Evolutionary conservation across 1,140 invertebrate genomes (phyloP).

Genomic region (Caenorhabditis brenneri): DNA sequence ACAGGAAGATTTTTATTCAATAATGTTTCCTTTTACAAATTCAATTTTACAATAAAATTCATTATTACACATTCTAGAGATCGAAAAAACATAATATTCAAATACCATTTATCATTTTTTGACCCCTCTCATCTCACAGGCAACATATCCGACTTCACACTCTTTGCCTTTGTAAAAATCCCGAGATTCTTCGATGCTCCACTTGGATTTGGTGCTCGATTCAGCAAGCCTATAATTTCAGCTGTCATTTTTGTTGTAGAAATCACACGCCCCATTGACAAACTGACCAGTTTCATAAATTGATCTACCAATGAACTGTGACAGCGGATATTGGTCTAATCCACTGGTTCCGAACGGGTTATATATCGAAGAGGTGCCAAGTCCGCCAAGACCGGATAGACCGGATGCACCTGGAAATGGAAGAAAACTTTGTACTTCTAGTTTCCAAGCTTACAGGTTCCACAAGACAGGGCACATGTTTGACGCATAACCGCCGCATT

Average conservation of each 20-base stretch:
- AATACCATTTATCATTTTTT: not conserved
- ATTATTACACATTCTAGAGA: too few species aligned
- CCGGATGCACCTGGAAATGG: not conserved
- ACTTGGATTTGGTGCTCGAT: not conserved
- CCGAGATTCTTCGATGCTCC: not conserved
- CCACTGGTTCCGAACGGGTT: not conserved
- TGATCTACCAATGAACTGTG: slow-evolving; percentile 15
- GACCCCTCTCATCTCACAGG: too few species aligned
- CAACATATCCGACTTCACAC: not conserved
- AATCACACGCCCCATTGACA: not conserved
- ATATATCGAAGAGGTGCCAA: not conserved
- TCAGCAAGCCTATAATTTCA: not conserved
- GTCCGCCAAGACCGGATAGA: not conserved
- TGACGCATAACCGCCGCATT: not conserved
- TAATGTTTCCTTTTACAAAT: too few species aligned
- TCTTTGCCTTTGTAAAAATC: not conserved
- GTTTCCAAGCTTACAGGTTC: not conserved
- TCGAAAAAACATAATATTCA: too few species aligned
- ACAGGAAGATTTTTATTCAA: too few species aligned
- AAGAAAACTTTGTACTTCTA: not conserved
- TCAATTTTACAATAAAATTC: too few species aligned
- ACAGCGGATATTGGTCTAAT: not conserved
- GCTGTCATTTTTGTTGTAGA: not conserved
- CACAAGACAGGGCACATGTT: slow-evolving; percentile 1
- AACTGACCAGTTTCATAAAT: slow-evolving; percentile 33